Base-by-base conservation (phyloP, 2,888 invertebrate genomes). In the Himalopsyche kuldschensis region DNA sequence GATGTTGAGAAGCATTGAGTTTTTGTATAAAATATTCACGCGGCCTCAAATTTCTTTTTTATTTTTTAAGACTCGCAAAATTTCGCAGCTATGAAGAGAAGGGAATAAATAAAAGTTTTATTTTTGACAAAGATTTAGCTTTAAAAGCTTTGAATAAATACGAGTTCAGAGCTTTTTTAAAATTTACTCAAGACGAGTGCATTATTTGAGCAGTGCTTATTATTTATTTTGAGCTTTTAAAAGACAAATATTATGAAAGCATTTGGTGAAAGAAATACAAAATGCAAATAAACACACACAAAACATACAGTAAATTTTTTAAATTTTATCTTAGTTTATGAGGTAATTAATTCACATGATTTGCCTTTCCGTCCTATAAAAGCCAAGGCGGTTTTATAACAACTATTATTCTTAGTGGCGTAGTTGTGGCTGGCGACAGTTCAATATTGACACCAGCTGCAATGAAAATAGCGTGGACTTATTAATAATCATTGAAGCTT, bases 11-110 rank as follows among this genome's bases (percentile, higher is more conserved):
- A 32, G n/a, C 76, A 17, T 76, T 76, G 35, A 5, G 76, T 76
- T 41, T n/a, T 76, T 11, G 31, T 80, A 80, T 82, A 75, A 84
- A 82, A 82, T 84, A 82, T 84, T 84, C 82, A 79, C 48, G 75
- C 48, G 17, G 75, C 32, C 46, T 75, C 75, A 75, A 80, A 80
- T 69, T 75, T 80, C 75, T 75, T 30, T 27, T 55, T 30, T 78
- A 46, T 78, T 78, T 47, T 20, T 69, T 69, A 30, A 69, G 20
- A 69, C 69, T 69, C 27, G 69, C 15, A 69, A 27, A 78, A 78
- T 78, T 30, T 47, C 30, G 35, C 47, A 46, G 78, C 78, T 35
- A 41, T 41, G 47, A 78, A 79, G 17, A 55, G 30, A 55, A 79
- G 76, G 11, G 76, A 76, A 76, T 76, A 76, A 76, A 69, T 69